These are phyloP conservation scores for Leptothorax acervorum DNA, from an alignment of 2,888 invertebrate species.

Conservation along the genomic window DNA sequence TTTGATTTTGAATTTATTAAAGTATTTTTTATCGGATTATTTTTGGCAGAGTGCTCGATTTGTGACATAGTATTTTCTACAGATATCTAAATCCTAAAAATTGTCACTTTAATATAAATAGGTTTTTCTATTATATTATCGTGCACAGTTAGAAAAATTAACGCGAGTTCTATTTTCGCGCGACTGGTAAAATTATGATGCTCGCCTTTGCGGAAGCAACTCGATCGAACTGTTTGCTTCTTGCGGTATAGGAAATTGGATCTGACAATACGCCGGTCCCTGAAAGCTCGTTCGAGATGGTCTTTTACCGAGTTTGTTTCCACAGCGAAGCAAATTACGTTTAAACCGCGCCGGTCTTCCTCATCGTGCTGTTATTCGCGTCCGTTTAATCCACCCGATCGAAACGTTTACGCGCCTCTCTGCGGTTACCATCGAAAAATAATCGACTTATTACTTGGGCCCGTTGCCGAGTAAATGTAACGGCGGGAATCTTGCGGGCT, in stretches of 20 bases:
- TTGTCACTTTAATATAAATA: neutral
- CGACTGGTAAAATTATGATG: constrained; percentile 26
- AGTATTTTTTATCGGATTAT: neutral
- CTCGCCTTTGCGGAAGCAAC: constrained; percentile 27
- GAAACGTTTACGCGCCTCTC: constrained; percentile 42
- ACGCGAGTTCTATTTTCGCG: neutral
- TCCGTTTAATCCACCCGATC: constrained; percentile 39
- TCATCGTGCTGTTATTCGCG: constrained; percentile 32
- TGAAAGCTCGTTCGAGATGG: constrained; percentile 29
- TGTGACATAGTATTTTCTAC: neutral
- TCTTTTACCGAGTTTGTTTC: constrained; percentile 46
- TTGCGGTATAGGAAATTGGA: constrained; percentile 45
- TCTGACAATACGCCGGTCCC: constrained; percentile 39
- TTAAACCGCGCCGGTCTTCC: constrained; percentile 35
- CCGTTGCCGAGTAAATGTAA: constrained; percentile 38
- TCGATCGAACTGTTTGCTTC: constrained; percentile 43
- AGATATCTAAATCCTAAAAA: neutral
- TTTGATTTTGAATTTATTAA: neutral
- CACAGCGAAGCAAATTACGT: constrained; percentile 42
- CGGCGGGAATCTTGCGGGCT: constrained; percentile 70
- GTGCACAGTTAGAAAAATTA: neutral
- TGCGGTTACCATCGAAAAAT: constrained; percentile 42
- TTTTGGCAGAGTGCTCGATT: neutral
- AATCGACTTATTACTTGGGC: constrained; percentile 44
- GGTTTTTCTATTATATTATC: neutral